Evolutionary conservation across 2,797 vertebrate species (phyloP), one percentile per base, ranked within the genome.

Genomic region (Borostomias antarcticus): DNA sequence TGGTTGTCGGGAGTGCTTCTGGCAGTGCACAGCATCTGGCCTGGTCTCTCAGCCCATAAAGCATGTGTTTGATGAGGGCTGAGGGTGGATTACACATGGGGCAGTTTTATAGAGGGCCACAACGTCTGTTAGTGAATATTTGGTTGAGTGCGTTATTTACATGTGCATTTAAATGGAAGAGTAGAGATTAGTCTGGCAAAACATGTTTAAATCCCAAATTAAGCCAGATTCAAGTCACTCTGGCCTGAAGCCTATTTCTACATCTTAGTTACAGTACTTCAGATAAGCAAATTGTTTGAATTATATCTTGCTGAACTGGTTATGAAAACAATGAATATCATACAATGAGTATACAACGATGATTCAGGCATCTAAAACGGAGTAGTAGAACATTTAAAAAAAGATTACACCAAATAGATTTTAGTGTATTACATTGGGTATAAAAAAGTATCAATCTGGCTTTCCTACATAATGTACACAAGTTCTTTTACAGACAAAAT

Each of bases 401-500:
- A 43, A 17, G 40, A 43, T 43, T 4, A 40, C 37, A 15, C 25
- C 19, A 25, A 9, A 50, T 23, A 6, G 11, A 23, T 23, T 2
- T 52, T 52, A 21, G n/a, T 43, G 40, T 43, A 43, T 43, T 52
- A 9, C 11, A 23, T 26, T 58, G 11, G 11, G 21, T 37, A 25
- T 35, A 8, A 11, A 51, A 21, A 51, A 23, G 9, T 51, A 51
- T 51, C 21, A 23, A 51, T 21, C 52, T 17, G 5, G n/a, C 17
- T 45, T 62, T 62, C 6, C 2, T 50, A 52, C 62, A 26, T 66
- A 70, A 60, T 84, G 84, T 89, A 88, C 90, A 91, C 83, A 37
- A 37, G 2, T 8, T 37, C 77, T 91, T 93, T 93, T 92, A 93
- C 92, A 94, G 91, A 94, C 88, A 33, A 69, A 58, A 29, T 19